A percentile compares a stretch with the other conserved stretches of the same genome.
These are phyloP conservation scores for Caenorhabditis inopinata DNA, from an alignment of 1,140 invertebrate genomes.

Conservation along the genomic window DNA sequence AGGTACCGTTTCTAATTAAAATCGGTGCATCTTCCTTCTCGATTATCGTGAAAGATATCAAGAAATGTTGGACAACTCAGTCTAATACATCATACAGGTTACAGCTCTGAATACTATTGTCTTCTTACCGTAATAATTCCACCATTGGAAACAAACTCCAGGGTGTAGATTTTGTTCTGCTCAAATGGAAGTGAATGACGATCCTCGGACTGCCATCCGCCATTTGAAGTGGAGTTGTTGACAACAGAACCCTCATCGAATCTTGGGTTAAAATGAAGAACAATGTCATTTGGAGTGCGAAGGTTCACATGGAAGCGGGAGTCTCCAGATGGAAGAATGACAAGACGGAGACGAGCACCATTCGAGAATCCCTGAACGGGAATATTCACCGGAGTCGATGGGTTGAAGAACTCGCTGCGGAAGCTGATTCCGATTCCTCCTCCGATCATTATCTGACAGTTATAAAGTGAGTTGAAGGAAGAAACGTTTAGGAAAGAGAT, in stretches of 20 bases:
- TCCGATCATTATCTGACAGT: conserved; percentile 33
- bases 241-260: conserved; percentile 40
- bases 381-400: conserved; percentile 16
- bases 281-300: conserved; percentile 32
- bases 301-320: conserved; percentile 33
- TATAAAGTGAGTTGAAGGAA: neutral
- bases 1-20: too few relatives aligned
- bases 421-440: conserved; percentile 38
- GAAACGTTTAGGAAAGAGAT: neutral
- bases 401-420: conserved; percentile 42
- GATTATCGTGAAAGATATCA: too few relatives aligned
- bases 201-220: conserved; percentile 35
- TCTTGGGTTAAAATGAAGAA: conserved; percentile 41
- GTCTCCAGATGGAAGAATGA: neutral
- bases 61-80: too few relatives aligned
- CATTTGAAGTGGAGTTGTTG: conserved; percentile 27
- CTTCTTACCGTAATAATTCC: conserved; percentile 30
- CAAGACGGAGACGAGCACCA: conserved; percentile 6
- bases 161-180: conserved; percentile 36
- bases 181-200: conserved; percentile 19
- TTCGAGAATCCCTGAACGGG: conserved; percentile 5
- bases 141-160: conserved; percentile 36
- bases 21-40: too few relatives aligned
- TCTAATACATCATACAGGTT: too few relatives aligned
- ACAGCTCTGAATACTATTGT: too few relatives aligned